phyloP scores from a whole-genome alignment of 2,797 vertebrate genomes.

The Enoplosus armatus region DNA sequence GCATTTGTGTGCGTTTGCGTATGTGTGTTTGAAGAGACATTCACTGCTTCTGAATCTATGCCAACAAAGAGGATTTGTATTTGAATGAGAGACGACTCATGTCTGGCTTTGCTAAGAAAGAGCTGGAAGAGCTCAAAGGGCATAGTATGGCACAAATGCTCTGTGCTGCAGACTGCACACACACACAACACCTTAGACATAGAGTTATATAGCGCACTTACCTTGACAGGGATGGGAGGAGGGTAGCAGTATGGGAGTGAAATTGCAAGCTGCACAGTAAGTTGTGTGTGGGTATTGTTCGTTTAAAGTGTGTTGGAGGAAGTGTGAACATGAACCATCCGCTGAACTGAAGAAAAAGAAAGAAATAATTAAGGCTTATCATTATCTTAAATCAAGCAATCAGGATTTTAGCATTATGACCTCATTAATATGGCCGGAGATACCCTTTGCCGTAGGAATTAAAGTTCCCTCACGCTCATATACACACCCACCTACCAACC shows the following conservation, averaged over 20 bases:
- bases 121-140: constrained; percentile 41
- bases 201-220: constrained; percentile 29
- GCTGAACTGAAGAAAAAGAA: neutral
- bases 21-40: constrained; percentile 66
- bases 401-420: constrained; percentile 70
- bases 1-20: constrained; percentile 53
- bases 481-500: constrained; percentile 46
- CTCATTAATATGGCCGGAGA: constrained; percentile 37
- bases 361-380: constrained; percentile 37
- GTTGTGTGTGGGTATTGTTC: constrained; percentile 8
- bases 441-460: constrained; percentile 45
- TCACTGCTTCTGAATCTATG: constrained; percentile 65
- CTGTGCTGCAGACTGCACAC: constrained; percentile 26
- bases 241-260: constrained; percentile 1
- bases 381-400: constrained; percentile 64
- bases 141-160: constrained; percentile 8
- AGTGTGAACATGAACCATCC: neutral
- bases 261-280: constrained; percentile 19
- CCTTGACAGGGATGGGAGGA: constrained; percentile 25
- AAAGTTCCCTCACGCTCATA: constrained; percentile 53
- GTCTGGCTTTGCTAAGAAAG: constrained; percentile 59
- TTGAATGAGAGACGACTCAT: constrained; percentile 71
- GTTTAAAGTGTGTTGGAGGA: constrained; percentile 23
- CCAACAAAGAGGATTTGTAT: constrained; percentile 71
- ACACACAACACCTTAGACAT: constrained; percentile 20